These are phyloP conservation scores for Cerceris ruficornis DNA, from an alignment of 2,888 invertebrate species.

Conservation along the genomic window DNA sequence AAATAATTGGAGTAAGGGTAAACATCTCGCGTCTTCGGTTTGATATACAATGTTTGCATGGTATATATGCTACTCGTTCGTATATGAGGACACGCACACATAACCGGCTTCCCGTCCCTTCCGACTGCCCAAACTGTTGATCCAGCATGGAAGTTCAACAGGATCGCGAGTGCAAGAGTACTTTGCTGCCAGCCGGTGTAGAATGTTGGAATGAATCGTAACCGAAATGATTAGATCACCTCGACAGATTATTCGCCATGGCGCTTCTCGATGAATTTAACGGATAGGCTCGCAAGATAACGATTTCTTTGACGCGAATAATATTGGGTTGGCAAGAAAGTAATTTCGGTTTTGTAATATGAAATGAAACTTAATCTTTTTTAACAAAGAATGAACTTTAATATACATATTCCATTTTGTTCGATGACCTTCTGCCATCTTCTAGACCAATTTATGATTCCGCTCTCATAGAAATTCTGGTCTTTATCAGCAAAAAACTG, in stretches of 20 bases:
- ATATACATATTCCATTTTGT: no score
- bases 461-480: no score
- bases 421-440: no score
- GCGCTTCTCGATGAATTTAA: not conserved
- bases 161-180: constrained; percentile 45
- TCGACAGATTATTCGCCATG: constrained; percentile 20
- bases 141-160: constrained; percentile 51
- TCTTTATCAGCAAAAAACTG: no score
- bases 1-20: constrained; percentile 45
- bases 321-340: no score
- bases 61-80: constrained; percentile 13
- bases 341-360: no score
- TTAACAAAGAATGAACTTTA: no score
- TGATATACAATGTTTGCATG: constrained; percentile 33
- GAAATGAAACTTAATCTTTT: no score
- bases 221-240: constrained; percentile 49
- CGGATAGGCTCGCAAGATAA: not conserved
- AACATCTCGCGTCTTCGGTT: constrained; percentile 36
- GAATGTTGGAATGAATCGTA: constrained; percentile 51
- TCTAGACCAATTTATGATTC: no score
- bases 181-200: constrained; percentile 44
- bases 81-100: constrained; percentile 2
- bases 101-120: constrained; percentile 13
- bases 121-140: constrained; percentile 52
- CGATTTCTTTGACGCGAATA: no score